Evolutionary conservation across 2,113 vertebrate species (phyloP).

Genomic region (Saimiri boliviensis): DNA sequence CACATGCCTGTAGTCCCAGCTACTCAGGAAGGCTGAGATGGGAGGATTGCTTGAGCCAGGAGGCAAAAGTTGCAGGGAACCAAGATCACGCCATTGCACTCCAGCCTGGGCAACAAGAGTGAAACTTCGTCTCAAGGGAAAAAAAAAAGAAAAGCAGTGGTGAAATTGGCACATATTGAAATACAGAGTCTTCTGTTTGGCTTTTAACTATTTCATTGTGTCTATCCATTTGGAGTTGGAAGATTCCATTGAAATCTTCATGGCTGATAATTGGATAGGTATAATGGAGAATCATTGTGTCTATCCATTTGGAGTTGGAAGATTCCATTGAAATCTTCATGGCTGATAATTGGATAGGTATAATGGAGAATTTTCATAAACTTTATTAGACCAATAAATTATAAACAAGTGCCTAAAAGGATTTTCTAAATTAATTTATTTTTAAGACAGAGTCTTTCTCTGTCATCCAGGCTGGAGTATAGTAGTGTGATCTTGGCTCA

Average conservation of each 20-base stretch:
- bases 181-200: neutral
- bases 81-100: no score
- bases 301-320: neutral
- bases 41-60: no score
- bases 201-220: neutral
- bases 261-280: neutral
- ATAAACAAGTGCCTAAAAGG: neutral
- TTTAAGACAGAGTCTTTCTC: neutral
- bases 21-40: no score
- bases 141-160: neutral
- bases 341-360: neutral
- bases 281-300: neutral
- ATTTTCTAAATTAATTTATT: neutral
- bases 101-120: no score
- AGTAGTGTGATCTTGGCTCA: no score
- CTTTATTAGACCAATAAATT: neutral
- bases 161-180: neutral
- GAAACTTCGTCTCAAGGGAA: no score
- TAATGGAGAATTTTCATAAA: neutral
- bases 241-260: neutral
- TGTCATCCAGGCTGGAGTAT: no score
- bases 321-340: neutral
- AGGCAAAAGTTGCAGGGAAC: no score
- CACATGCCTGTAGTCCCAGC: no score
- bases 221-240: neutral